These are phyloP conservation scores for Peromyscus californicus DNA, from an alignment of 2,113 vertebrate species.

Conservation along the genomic window DNA sequence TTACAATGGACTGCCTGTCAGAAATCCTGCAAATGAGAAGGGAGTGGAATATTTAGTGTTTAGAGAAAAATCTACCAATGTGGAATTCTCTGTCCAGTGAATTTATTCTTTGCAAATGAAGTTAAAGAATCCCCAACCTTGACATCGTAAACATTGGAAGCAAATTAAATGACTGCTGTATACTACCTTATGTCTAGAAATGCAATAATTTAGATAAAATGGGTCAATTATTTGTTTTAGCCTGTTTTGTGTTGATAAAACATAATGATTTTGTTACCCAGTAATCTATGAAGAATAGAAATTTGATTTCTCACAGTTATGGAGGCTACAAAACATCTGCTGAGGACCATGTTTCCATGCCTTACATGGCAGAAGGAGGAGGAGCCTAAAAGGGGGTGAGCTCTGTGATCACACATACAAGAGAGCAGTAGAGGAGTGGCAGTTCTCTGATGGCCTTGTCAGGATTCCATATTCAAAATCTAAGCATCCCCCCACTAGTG, in stretches of 20 bases:
- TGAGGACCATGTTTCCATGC: not conserved
- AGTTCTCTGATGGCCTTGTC: not conserved
- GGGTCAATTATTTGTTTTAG: not conserved
- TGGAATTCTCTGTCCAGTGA: not conserved
- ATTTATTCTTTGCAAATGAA: not conserved
- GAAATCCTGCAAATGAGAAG: not conserved
- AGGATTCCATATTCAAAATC: not conserved
- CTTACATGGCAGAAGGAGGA: not conserved
- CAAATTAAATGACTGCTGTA: not conserved
- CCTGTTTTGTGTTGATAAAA: not conserved
- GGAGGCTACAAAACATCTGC: not conserved
- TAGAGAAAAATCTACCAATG: not conserved
- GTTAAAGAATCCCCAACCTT: not conserved
- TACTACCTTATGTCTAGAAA: not conserved
- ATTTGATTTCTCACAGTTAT: not conserved
- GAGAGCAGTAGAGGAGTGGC: not conserved
- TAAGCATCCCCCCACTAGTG: rapidly evolving
- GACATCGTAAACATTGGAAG: not conserved
- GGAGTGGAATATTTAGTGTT: not conserved
- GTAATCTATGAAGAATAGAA: not conserved
- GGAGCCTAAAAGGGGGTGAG: too few relatives aligned
- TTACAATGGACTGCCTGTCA: not conserved
- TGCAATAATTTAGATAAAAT: not conserved
- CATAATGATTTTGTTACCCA: not conserved
- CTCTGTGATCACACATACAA: not conserved